Base-by-base conservation (phyloP, 2,888 invertebrate species). In the Rotaria sp. region DNA sequence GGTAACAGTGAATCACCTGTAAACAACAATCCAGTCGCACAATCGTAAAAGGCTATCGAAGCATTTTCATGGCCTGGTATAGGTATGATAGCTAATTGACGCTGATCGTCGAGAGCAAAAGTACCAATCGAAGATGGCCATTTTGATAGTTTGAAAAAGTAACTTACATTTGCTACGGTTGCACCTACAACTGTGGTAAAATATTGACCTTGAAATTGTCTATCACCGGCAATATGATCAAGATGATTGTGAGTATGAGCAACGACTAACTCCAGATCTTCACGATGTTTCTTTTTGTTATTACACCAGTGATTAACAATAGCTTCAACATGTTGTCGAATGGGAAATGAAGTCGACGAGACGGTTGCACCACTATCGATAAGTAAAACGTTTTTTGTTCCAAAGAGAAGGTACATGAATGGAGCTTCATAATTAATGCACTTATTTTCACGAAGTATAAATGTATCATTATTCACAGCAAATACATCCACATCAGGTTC, bases 381-480 rank as follows among this genome's bases (percentile, higher is more conserved):
- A 18, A 67, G 24, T 21, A 67, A 35, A 10, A 67, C 67, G 5
- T 30, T 67, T 35, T 30, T 35, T 35, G 30, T 35, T 4, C 67
- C 21, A 15, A 67, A 67, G 1, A 67, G 67, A 35, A 67, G 35
- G 35, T 67, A 67, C 30, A 67, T 30, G 35, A 67, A 67, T 67
- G 67, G 67, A 21, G 67, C 67, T 67, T 30, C 67, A 35, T 67
- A 67, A 67, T 67, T 67, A 67, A 67, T 35, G 35, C 67, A 67
- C 35, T 67, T 67, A n/a, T 67, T 67, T 30, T 67, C 67, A 21
- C 67, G 67, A 30, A 67, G 35, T 10, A 67, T 30, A 35, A 35
- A 35, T 67, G 67, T 67, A 35, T 67, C 35, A 30, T n/a, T 67
- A 67, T 67, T 35, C 35, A 67, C 15, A 67, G 30, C 4, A 67